Evolutionary conservation across 1,140 invertebrate species (phyloP).

Genomic region (Saccostrea cuccullata): DNA sequence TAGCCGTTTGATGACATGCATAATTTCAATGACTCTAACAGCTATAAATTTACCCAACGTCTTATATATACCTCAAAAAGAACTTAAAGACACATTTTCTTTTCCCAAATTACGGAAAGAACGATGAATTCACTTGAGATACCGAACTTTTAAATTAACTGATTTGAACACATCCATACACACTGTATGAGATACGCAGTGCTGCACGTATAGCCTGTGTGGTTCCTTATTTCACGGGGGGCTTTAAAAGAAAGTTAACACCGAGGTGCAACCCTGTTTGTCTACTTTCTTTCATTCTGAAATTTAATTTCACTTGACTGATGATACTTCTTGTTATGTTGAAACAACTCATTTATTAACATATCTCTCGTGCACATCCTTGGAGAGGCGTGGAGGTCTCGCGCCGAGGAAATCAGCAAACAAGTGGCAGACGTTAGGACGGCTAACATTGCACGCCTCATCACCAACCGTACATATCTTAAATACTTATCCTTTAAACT

Average conservation of each 20-base stretch:
- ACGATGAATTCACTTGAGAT: background rate
- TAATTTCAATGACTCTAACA: no score
- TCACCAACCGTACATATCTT: background rate
- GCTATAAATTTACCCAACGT: no score
- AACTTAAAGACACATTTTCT: no score
- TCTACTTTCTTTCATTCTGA: background rate
- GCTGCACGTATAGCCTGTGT: background rate
- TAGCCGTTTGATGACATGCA: no score
- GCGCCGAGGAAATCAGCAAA: constrained; percentile 1
- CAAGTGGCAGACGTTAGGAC: background rate
- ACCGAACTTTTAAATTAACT: background rate
- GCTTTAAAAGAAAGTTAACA: constrained; percentile 4
- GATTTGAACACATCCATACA: no score
- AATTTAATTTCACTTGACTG: constrained; percentile 7
- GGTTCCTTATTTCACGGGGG: background rate
- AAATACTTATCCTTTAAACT: constrained; percentile 29
- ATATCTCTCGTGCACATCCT: constrained; percentile 2
- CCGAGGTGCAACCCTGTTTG: background rate
- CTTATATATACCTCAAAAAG: no score
- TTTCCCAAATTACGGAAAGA: background rate
- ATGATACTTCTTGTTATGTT: background rate
- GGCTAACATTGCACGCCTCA: constrained; percentile 6
- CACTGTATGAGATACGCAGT: background rate
- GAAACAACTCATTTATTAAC: background rate
- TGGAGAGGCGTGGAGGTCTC: background rate